phyloP scores from a whole-genome alignment of 2,113 vertebrate species.

The Spilogale gracilis region DNA sequence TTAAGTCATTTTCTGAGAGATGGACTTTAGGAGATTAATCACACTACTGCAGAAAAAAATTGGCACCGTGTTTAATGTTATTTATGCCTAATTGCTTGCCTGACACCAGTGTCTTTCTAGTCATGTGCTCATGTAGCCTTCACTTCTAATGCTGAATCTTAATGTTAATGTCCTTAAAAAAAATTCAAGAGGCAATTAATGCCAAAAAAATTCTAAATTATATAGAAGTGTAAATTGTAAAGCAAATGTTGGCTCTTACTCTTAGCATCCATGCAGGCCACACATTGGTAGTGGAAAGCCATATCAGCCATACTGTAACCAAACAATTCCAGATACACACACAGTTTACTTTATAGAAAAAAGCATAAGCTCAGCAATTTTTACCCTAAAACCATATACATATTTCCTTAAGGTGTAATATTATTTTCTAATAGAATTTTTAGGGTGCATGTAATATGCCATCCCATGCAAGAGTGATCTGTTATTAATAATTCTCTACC shows the following conservation, averaged over 20 bases:
- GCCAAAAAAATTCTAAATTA: background rate
- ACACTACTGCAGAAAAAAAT: background rate
- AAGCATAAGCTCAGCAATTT: background rate
- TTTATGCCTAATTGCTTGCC: background rate
- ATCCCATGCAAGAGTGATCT: background rate
- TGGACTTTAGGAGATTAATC: constrained; percentile 33
- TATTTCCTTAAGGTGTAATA: background rate
- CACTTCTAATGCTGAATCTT: background rate
- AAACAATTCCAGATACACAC: background rate
- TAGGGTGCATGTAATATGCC: background rate
- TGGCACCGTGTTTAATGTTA: background rate
- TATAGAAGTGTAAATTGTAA: background rate
- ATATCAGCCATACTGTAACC: background rate
- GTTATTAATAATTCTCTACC: constrained; percentile 11
- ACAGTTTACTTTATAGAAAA: background rate
- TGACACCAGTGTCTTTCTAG: background rate
- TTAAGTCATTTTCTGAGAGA: constrained; percentile 52
- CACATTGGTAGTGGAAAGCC: background rate
- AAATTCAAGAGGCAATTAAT: background rate
- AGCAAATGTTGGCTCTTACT: background rate
- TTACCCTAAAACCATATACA: background rate
- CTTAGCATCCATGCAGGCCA: background rate
- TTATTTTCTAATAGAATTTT: background rate
- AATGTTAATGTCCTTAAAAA: constrained; percentile 3
- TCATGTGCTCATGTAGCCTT: background rate